A percentile compares a stretch with the other conserved stretches of the same genome.
These are phyloP conservation scores for Heterodera filipjevi DNA, from an alignment of 2,888 invertebrate genomes.

Conservation along the genomic window DNA sequence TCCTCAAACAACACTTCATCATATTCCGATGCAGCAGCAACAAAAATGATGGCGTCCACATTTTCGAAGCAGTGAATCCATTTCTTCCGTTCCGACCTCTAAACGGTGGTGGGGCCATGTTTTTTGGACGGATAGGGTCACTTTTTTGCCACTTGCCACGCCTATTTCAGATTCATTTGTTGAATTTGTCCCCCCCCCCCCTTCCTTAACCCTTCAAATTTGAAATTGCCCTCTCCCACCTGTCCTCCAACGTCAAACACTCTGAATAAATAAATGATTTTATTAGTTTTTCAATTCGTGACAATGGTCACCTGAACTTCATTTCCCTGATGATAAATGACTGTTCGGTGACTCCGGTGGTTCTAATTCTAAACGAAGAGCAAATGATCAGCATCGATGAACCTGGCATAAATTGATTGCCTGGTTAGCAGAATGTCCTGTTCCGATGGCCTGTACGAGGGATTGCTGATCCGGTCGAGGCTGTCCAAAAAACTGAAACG, in stretches of 20 bases:
- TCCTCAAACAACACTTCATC: slow-evolving; percentile 88
- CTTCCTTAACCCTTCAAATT: not conserved
- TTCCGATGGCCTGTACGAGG: slow-evolving; percentile 51
- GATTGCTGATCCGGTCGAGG: slow-evolving; percentile 51
- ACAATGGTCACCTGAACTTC: slow-evolving; percentile 40
- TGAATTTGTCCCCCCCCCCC: not conserved
- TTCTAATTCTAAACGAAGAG: slow-evolving; percentile 40
- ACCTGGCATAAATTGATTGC: slow-evolving; percentile 46
- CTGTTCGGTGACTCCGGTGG: slow-evolving; percentile 50
- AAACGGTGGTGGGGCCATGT: not conserved
- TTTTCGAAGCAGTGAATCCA: slow-evolving; percentile 63
- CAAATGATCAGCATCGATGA: not conserved
- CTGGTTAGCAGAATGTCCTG: slow-evolving; percentile 56
- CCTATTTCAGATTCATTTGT: no score
- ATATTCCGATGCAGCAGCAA: slow-evolving; percentile 92
- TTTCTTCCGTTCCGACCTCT: slow-evolving; percentile 58
- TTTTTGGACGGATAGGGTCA: no score
- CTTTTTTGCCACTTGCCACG: no score
- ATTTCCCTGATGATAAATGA: slow-evolving; percentile 46
- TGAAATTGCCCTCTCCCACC: not conserved
- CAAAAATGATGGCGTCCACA: slow-evolving; percentile 82
- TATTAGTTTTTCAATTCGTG: not conserved
- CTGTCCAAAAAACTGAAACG: slow-evolving; percentile 58
- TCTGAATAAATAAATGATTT: slow-evolving; percentile 45
- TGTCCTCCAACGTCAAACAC: slow-evolving; percentile 64